phyloP scores from a whole-genome alignment of 2,888 invertebrate genomes.

The Zygogramma bicolorata region DNA sequence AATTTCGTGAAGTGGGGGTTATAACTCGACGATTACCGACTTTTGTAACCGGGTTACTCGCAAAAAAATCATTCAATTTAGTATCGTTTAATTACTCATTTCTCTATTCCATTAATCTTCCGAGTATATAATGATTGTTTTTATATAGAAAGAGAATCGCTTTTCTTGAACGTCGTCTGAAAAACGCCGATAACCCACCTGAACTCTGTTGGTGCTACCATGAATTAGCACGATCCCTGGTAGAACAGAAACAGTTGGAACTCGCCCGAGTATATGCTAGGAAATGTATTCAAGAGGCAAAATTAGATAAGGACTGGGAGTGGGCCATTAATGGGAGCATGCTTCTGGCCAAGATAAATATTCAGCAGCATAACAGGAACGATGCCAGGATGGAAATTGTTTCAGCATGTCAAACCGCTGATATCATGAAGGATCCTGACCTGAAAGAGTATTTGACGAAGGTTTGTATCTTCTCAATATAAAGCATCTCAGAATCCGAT shows the following conservation, averaged over 20 bases:
- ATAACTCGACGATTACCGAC: too few relatives aligned
- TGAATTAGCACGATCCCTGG: conserved; percentile 63
- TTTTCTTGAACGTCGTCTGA: conserved; percentile 57
- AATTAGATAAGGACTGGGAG: conserved; percentile 49
- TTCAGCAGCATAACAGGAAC: conserved; percentile 66
- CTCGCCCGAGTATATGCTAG: conserved; percentile 64
- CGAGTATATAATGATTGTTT: background rate
- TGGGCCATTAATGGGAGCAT: conserved; percentile 67
- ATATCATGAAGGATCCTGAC: conserved; percentile 58
- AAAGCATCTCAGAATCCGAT: too few relatives aligned
- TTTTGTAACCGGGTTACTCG: too few relatives aligned
- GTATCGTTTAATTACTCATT: too few relatives aligned
- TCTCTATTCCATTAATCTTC: too few relatives aligned
- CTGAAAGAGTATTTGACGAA: conserved; percentile 59
- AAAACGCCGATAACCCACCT: conserved; percentile 56
- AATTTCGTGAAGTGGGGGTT: too few relatives aligned
- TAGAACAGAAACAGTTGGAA: conserved; percentile 65
- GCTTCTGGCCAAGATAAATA: conserved; percentile 65
- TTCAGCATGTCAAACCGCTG: conserved; percentile 57
- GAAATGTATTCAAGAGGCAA: conserved; percentile 62
- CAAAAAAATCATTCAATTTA: too few relatives aligned
- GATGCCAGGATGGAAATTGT: conserved; percentile 66
- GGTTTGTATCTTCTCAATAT: too few relatives aligned
- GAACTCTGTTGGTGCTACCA: conserved; percentile 68
- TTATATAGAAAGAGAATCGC: conserved; percentile 55